Percentiles rank a stretch among this genome's conserved stretches.
phyloP scores from a whole-genome alignment of 2,888 invertebrate genomes.

The Anodontia alba region DNA sequence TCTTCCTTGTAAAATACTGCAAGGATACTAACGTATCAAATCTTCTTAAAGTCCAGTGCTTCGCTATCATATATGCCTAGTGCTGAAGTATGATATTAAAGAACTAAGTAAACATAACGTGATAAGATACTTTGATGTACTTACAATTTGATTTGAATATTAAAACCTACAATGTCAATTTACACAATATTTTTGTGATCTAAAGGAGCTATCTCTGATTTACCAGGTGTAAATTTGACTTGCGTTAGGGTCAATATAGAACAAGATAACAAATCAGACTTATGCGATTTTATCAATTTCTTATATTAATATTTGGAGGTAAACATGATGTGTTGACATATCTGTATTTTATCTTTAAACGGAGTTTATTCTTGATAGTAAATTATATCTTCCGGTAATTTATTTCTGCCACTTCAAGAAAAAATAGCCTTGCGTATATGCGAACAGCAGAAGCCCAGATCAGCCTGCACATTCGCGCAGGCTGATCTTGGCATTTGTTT shows the following conservation, averaged over 20 bases:
- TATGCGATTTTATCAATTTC: too few species aligned
- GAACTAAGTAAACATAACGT: neutral
- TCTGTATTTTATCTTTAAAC: neutral
- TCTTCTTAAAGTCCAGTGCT: too few species aligned
- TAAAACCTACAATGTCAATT: neutral
- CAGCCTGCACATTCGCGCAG: too few species aligned
- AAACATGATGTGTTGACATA: neutral
- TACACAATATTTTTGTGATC: constrained; percentile 1
- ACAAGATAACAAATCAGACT: neutral
- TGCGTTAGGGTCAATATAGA: neutral
- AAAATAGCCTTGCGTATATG: too few species aligned
- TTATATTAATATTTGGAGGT: neutral
- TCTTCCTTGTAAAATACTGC: too few species aligned
- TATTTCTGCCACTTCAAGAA: too few species aligned
- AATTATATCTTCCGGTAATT: neutral
- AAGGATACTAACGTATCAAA: too few species aligned
- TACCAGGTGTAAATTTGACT: neutral
- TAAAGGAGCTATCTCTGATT: neutral
- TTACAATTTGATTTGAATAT: neutral
- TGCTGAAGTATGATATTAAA: constrained; percentile 2
- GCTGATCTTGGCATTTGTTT: too few species aligned
- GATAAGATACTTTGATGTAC: neutral
- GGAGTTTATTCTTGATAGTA: neutral
- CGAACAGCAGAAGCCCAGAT: too few species aligned
- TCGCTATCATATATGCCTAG: too few species aligned